A percentile compares a stretch with the other conserved stretches of the same genome.
These are phyloP conservation scores for Protonemura montana DNA, from an alignment of 2,888 invertebrate genomes.

Conservation along the genomic window DNA sequence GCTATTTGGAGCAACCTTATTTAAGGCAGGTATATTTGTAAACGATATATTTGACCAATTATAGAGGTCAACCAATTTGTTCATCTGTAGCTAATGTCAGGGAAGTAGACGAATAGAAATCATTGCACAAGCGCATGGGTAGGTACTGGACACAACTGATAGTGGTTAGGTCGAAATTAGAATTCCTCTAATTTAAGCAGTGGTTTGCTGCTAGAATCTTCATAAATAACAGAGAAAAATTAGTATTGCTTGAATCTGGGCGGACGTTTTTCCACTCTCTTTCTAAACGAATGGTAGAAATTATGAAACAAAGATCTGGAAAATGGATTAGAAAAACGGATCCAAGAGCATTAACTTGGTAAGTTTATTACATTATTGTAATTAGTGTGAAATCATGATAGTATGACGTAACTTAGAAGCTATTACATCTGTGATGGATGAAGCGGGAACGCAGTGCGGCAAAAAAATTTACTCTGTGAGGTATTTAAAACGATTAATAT, in stretches of 20 bases:
- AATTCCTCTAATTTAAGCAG: neutral
- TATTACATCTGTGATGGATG: neutral
- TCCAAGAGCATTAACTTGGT: neutral
- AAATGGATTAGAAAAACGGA: neutral
- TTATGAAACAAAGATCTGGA: neutral
- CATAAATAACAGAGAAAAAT: neutral
- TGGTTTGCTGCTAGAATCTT: neutral
- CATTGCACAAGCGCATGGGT: neutral
- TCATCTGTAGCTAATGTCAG: neutral
- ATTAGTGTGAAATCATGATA: neutral
- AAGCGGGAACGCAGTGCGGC: neutral
- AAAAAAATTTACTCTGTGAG: neutral
- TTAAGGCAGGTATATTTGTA: neutral
- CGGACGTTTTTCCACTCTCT: neutral
- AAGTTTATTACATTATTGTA: neutral
- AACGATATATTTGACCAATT: neutral
- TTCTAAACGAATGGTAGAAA: neutral
- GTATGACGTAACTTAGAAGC: neutral
- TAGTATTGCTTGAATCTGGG: constrained; percentile 12
- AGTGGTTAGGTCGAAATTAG: neutral
- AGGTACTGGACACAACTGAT: neutral
- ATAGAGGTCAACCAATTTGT: constrained; percentile 4
- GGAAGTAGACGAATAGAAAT: neutral
- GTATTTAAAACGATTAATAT: neutral
- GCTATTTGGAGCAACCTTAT: neutral